Percentiles rank a stretch among this genome's conserved stretches.
These are phyloP conservation scores for Gobiocypris rarus DNA, from an alignment of 2,113 vertebrate genomes.

Conservation along the genomic window DNA sequence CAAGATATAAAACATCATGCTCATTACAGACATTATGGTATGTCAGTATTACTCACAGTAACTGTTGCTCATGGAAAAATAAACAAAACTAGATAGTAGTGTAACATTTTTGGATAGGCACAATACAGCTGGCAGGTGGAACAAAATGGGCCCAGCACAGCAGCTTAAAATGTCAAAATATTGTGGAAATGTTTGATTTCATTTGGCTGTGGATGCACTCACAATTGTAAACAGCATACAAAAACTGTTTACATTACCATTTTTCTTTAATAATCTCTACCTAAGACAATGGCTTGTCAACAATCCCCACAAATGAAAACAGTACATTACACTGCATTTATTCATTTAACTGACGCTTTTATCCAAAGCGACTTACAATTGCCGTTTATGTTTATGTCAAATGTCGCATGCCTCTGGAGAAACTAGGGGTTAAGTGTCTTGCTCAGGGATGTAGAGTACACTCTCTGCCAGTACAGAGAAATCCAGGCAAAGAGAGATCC, in stretches of 20 bases:
- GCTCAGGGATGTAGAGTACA: background rate
- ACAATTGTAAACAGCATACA: background rate
- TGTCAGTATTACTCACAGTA: no score
- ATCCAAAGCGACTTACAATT: no score
- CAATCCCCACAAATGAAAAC: background rate
- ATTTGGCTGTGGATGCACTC: background rate
- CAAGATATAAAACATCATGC: no score
- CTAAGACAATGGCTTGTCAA: background rate
- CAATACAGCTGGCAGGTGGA: background rate
- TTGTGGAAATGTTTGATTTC: background rate
- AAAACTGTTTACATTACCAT: background rate
- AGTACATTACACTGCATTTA: background rate
- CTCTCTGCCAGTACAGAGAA: background rate
- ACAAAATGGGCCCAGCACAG: background rate
- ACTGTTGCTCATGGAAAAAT: no score
- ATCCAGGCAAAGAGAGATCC: background rate
- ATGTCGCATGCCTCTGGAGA: no score
- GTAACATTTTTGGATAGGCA: background rate
- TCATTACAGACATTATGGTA: no score
- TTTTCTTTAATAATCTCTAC: slow-evolving; percentile 6
- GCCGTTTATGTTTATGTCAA: no score
- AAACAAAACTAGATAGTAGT: no score
- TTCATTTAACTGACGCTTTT: no score
- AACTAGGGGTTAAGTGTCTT: no score
- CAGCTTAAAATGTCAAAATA: background rate